Evolutionary conservation across 2,888 invertebrate species (phyloP).

Genomic region (Elegia similella): DNA sequence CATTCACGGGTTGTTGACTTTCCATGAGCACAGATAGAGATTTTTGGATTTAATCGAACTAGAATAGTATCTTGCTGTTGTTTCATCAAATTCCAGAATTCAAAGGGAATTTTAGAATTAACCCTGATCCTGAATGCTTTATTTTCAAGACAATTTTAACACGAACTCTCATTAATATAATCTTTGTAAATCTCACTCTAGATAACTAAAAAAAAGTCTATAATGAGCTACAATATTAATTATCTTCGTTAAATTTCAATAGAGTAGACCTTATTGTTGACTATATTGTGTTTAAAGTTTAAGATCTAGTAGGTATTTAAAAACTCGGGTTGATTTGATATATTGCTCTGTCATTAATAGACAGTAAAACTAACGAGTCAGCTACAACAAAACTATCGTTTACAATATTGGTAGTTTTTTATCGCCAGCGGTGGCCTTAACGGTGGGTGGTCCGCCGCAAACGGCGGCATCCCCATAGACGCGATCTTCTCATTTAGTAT

Average conservation of each 20-base stretch:
- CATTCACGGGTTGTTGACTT: constrained; percentile 74
- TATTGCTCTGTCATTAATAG: neutral
- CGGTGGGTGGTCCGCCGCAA: constrained; percentile 60
- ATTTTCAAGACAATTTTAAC: neutral
- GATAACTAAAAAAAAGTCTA: too few relatives aligned
- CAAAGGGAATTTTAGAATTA: too few relatives aligned
- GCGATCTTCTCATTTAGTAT: constrained; percentile 24
- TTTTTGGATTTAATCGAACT: constrained; percentile 18
- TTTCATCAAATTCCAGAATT: neutral
- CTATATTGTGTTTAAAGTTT: neutral
- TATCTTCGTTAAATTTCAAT: too few relatives aligned
- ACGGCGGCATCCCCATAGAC: constrained; percentile 32
- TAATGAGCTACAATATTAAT: too few relatives aligned
- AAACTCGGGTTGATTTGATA: neutral
- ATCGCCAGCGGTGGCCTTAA: constrained; percentile 47
- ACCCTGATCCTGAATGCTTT: neutral
- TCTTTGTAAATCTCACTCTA: too few relatives aligned
- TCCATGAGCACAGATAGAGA: constrained; percentile 32
- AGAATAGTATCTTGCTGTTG: neutral
- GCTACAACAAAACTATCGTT: constrained; percentile 12
- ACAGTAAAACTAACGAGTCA: constrained; percentile 10
- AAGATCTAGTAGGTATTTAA: neutral
- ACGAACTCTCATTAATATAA: neutral
- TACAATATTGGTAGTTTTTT: constrained; percentile 45
- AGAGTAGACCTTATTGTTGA: neutral